Conservation (phyloP, 37 sponge, comb jelly and placozoan species). For the Halichondria panicea region DNA sequence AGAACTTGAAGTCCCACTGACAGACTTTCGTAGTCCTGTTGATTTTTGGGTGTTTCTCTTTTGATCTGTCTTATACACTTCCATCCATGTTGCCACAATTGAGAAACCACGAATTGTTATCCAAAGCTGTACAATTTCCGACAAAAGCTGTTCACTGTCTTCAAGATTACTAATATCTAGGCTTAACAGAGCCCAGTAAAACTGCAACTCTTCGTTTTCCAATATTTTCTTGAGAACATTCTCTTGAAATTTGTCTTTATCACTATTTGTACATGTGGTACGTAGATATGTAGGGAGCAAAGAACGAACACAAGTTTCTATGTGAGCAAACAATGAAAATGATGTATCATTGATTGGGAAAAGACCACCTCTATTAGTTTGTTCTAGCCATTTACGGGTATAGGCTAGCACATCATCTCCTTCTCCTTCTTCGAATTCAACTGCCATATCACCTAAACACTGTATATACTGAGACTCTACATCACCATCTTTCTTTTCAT, state of each 20-base stretch:
- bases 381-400: slow-evolving; percentile 26
- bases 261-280: background rate
- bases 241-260: background rate
- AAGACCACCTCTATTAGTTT: slow-evolving; percentile 44
- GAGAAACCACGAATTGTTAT: slow-evolving; percentile 50
- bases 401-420: slow-evolving; percentile 17
- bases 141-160: slow-evolving; percentile 11
- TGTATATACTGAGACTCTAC: slow-evolving; percentile 17
- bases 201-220: slow-evolving; percentile 35
- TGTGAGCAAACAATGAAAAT: slow-evolving; percentile 10
- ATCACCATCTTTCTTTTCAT: slow-evolving; percentile 22
- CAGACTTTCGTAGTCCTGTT: slow-evolving; percentile 22
- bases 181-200: slow-evolving; percentile 28
- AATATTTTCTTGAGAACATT: slow-evolving; percentile 16
- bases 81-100: slow-evolving; percentile 29
- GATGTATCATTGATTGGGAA: slow-evolving; percentile 38
- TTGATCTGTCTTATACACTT: slow-evolving; percentile 12
- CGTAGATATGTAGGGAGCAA: slow-evolving; percentile 5
- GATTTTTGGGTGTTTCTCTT: slow-evolving; percentile 25
- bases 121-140: slow-evolving; percentile 32
- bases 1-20: background rate
- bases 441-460: slow-evolving; percentile 53
- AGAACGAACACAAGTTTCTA: slow-evolving; percentile 15
- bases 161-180: slow-evolving; percentile 7
- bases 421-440: slow-evolving; percentile 14